Conservation (phyloP, 2,888 invertebrate species). For the Drosophila aldrichi region DNA sequence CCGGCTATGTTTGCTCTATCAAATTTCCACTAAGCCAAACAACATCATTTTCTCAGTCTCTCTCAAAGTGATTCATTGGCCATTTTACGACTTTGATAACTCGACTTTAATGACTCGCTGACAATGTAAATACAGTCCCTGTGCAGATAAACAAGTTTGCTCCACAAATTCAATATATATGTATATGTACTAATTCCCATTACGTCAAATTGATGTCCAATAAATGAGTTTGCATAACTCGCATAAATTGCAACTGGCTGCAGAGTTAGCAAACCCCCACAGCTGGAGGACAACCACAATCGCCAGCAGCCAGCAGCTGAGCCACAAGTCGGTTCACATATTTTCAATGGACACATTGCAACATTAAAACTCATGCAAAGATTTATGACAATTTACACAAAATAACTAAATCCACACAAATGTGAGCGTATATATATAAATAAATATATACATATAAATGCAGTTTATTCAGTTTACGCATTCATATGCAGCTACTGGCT, state of each 20-base stretch:
- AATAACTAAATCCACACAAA: slow-evolving; percentile 32
- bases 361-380: slow-evolving; percentile 58
- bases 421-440: not conserved
- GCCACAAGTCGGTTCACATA: slow-evolving; percentile 31
- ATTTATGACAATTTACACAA: slow-evolving; percentile 69
- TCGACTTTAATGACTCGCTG: slow-evolving; percentile 51
- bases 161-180: slow-evolving; percentile 16
- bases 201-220: slow-evolving; percentile 77
- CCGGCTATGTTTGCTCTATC: not conserved
- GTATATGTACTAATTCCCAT: slow-evolving; percentile 53
- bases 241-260: slow-evolving; percentile 64
- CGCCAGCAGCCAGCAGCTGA: slow-evolving; percentile 55
- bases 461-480: not conserved
- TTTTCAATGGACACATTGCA: slow-evolving; percentile 32
- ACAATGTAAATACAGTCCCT: slow-evolving; percentile 39
- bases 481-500: slow-evolving; percentile 34
- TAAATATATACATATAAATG: not conserved
- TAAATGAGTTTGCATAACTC: slow-evolving; percentile 70
- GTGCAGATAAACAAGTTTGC: slow-evolving; percentile 42
- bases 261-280: slow-evolving; percentile 26
- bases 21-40: slow-evolving; percentile 10
- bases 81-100: slow-evolving; percentile 46
- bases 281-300: slow-evolving; percentile 79
- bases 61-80: slow-evolving; percentile 20
- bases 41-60: slow-evolving; percentile 13